Evolutionary conservation across 2,113 vertebrate species (phyloP).

Genomic region (Indri indri): DNA sequence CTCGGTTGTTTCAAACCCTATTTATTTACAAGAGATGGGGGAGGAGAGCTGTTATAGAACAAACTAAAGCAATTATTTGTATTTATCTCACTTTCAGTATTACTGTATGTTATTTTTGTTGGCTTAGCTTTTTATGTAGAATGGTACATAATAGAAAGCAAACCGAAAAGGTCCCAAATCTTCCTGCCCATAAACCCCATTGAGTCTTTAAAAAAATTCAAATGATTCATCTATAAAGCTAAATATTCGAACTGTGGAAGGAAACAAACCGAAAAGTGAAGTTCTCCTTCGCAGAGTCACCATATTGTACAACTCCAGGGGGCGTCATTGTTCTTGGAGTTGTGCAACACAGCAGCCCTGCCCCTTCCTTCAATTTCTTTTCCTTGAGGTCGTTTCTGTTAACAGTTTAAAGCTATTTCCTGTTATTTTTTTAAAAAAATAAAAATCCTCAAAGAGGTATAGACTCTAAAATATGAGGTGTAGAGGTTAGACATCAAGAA

Average conservation of each 20-base stretch:
- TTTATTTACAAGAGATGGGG: background rate
- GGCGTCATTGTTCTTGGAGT: background rate
- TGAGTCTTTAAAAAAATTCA: background rate
- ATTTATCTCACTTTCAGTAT: background rate
- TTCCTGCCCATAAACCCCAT: background rate
- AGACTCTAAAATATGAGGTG: background rate
- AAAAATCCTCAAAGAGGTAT: background rate
- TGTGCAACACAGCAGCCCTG: background rate
- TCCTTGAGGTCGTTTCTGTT: background rate
- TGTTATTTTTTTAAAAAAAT: background rate
- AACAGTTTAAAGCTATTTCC: background rate
- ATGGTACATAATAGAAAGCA: background rate
- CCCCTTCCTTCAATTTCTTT: background rate
- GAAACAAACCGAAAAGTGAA: background rate
- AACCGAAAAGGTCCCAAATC: background rate
- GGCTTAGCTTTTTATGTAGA: background rate
- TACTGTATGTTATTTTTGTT: background rate
- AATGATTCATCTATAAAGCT: background rate
- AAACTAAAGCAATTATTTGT: background rate
- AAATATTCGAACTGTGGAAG: background rate
- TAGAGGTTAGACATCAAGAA: background rate
- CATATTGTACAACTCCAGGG: background rate
- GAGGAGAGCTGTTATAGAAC: background rate
- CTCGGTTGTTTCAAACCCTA: background rate
- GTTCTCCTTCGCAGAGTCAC: background rate